Conservation (phyloP, 1,140 invertebrate genomes). For the Camponotus floridanus region DNA sequence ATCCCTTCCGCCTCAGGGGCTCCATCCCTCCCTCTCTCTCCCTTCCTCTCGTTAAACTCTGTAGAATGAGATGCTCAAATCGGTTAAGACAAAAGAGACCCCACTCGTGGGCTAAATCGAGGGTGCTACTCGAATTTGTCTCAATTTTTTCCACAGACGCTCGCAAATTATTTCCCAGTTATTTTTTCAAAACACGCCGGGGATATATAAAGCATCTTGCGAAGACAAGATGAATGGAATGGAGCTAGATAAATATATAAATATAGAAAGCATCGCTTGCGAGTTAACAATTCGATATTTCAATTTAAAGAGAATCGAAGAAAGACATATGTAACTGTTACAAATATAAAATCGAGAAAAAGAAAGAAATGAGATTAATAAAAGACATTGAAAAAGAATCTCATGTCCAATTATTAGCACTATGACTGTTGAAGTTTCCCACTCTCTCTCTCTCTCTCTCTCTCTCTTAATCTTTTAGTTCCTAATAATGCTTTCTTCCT, state of each 20-base stretch:
- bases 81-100: conserved; percentile 5
- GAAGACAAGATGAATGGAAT: background rate
- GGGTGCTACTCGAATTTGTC: conserved; percentile 36
- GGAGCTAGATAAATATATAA: too few species aligned
- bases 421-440: background rate
- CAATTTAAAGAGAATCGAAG: background rate
- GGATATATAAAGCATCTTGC: too few species aligned
- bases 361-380: too few species aligned
- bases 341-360: too few species aligned
- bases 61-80: conserved; percentile 12
- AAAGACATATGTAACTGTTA: too few species aligned
- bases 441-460: too few species aligned
- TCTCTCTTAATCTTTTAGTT: background rate
- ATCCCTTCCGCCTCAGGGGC: conserved; percentile 23
- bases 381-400: too few species aligned
- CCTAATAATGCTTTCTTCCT: background rate
- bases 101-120: conserved; percentile 9
- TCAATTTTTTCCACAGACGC: conserved; percentile 46
- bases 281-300: background rate
- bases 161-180: conserved; percentile 40
- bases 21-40: background rate
- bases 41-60: conserved; percentile 29
- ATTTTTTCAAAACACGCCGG: conserved; percentile 5
- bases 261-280: background rate
- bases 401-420: background rate